Base-by-base conservation (phyloP, 2,888 invertebrate species). In the Tortricodes alternella region DNA sequence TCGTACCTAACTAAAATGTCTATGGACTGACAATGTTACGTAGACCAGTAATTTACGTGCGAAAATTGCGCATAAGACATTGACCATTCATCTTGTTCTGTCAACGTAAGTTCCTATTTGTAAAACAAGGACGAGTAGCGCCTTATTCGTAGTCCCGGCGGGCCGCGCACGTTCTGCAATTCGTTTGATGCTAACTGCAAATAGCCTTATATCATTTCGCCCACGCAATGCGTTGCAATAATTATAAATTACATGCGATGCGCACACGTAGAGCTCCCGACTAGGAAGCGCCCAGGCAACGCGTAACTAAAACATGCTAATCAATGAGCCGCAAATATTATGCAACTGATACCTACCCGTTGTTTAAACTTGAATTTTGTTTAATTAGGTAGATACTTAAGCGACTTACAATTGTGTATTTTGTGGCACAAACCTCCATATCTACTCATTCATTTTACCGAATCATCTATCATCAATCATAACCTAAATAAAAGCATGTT, bases 211-310 rank as follows among this genome's bases (percentile, higher is more conserved):
- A 83, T 89, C 88, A 89, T 78, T 84, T 81, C 60, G 72, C 60
- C 82, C 87, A 89, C 87, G 88, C 83, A 82, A 81, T 80, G 85
- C 81, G 78, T 84, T 78, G 89, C 88, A 87, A 34, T 8, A 34
- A 89, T 87, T 82, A 78, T 68, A 74, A 80, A 83, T 87, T 85
- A 86, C 83, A 82, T 82, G 80, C 74, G 63, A 34, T 74, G 64
- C 63, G 64, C 69, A 69, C 70, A 59, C 61, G 64, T 64, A 66
- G 62, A 65, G 66, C 60, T 63, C 59, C 69, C 61, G 67, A 75
- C 72, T 66, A 72, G 75, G 73, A 80, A 74, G 72, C 73, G 66
- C 62, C 58, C 13, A 23, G 43, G 41, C 50, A 34, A 52, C 62
- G 62, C 72, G 77, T 81, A 74, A 77, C 73, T 67, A 60, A 59